Evolutionary conservation across 2,888 invertebrate species (phyloP).

Genomic region (Cybosia mesomella): DNA sequence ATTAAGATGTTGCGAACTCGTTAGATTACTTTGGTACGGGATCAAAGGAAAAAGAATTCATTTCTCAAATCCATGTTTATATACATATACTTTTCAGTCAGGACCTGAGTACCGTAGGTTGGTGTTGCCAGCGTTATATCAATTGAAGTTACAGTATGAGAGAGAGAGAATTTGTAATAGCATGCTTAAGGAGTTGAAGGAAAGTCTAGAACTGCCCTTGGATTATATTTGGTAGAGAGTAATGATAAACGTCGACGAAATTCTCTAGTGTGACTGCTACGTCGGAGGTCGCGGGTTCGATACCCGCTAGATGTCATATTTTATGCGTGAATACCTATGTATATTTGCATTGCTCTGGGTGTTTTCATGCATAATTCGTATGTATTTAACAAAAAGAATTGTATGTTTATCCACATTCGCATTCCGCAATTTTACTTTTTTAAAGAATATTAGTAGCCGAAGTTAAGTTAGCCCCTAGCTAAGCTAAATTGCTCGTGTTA

Average conservation of each 20-base stretch:
- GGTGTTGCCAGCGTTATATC: not conserved
- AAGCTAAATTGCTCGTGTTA: no score
- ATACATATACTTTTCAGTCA: not conserved
- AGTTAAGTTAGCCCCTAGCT: no score
- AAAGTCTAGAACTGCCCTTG: not conserved
- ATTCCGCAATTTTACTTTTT: no score
- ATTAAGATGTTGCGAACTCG: slow-evolving; percentile 20
- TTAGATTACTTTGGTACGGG: slow-evolving; percentile 32
- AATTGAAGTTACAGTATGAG: not conserved
- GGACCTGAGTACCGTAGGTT: not conserved
- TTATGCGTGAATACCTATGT: no score
- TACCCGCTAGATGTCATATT: no score
- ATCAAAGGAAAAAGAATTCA: slow-evolving; percentile 22
- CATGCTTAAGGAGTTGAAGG: not conserved
- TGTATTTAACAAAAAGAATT: no score
- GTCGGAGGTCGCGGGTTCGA: no score
- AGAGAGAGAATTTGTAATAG: not conserved
- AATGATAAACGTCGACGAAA: not conserved
- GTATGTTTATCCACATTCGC: no score
- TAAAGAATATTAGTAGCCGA: no score
- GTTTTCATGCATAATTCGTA: not conserved
- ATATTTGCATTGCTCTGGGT: not conserved
- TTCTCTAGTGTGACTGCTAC: not conserved
- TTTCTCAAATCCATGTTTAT: slow-evolving; percentile 9
- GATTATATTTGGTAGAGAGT: not conserved